Base-by-base conservation (phyloP, 2,888 invertebrate genomes). In the Sycophila texana region DNA sequence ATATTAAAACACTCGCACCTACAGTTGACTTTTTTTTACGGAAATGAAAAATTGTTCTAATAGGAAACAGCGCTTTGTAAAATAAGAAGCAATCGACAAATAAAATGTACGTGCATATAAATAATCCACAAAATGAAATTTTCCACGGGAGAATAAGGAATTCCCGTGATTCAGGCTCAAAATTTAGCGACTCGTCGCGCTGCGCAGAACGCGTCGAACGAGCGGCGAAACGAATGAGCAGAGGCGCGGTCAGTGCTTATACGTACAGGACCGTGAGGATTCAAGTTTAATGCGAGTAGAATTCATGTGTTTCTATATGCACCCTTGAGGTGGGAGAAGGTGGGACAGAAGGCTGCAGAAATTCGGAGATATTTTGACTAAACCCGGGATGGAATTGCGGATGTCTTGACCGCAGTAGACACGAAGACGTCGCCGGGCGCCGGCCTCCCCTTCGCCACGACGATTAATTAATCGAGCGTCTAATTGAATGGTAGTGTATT, bases 401-500 rank as follows among this genome's bases (percentile, higher is more conserved):
- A 55, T 61, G 66, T 79, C 73, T 74, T 79, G 77, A 79, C 77
- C 79, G 77, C 76, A 81, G 14, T 53, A 49, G 57, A 30, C 39
- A 53, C 49, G 47, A 66, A 22, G 60, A 18, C 26, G 55, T 49
- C 20, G 47, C 18, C 22, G 49, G 10, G 39, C 65, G 18, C 13
- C n/a, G n/a, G 0, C n/a, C n/a, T 49, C 16, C 5, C 47, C 20
- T 4, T n/a, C 30, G 84, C 83, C 85, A 83, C 84, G 83, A 84
- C 84, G 85, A 88, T 86, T 85, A 86, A 87, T 88, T 87, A 86
- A 87, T 85, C 82, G 84, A 77, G 82, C 84, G 80, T 83, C 86
- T 88, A 88, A 88, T 87, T 86, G 88, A 87, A 87, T 86, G 85
- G 83, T 83, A 83, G 81, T 87, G 88, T 87, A 85, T 84, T 85